Base-by-base conservation (phyloP, 2,113 vertebrate species). In the Ptychochromis oligacanthus region DNA sequence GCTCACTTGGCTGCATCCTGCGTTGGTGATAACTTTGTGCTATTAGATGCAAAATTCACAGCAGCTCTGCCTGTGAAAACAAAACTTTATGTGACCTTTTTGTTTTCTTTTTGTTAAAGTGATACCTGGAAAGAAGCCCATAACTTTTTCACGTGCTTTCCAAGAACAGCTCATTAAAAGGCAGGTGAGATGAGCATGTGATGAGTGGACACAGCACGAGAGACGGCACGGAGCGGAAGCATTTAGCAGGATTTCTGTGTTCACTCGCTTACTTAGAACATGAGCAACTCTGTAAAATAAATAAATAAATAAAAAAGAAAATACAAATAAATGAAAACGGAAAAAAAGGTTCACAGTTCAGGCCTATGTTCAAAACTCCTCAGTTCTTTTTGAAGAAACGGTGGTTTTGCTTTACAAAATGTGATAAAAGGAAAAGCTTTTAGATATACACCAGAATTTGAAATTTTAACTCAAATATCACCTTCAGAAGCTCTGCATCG, bases 11-110 rank as follows among this genome's bases (percentile, higher is more conserved):
- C 36, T n/a, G 5, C 38, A 70, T 10, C 34, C 22, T 18, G 1
- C 13, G 56, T 31, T 22, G 13, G 77, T 80, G 13, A n/a, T 77
- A 74, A 46, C 36, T 87, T 77, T 46, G 28, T 61, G 20, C 40
- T 46, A 7, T 75, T 72, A 20, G 4, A 83, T 22, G 7, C 1
- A 13, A 62, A 57, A 40, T 55, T 64, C 10, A 20, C 22, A 10
- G 7, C 5, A 4, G 13, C 22, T 89, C 28, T 5, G 28, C 67
- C 61, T 79, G 46, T 24, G 17, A 87, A 82, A 87, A 81, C 78
- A 20, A 67, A 59, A 34, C 12, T 78, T 77, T 9, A 75, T 80
- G 40, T 64, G 38, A 36, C 40, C 58, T 67, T 74, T 57, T n/a
- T n/a, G n/a, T n/a, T n/a, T n/a, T n/a, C n/a, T n/a, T n/a, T n/a